phyloP scores from a whole-genome alignment of 2,797 vertebrate genomes.

The Eurystomus glaucurus region DNA sequence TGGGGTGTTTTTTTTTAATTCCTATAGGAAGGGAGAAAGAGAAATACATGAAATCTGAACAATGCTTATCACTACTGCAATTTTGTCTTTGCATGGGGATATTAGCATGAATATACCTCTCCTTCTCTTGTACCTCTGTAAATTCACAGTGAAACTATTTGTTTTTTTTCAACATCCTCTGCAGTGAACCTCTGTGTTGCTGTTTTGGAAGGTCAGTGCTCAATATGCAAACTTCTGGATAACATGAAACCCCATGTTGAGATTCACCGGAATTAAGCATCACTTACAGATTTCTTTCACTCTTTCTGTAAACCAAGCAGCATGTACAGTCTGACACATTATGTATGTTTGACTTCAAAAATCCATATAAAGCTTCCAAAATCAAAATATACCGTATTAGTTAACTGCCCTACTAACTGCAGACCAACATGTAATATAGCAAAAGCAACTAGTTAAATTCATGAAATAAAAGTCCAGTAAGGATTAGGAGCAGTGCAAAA shows the following conservation, averaged over 20 bases:
- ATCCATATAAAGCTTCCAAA: background rate
- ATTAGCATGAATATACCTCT: background rate
- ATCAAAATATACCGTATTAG: background rate
- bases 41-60: background rate
- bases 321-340: rapidly evolving
- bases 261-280: background rate
- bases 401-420: background rate
- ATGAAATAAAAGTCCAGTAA: background rate
- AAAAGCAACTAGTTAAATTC: background rate
- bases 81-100: background rate
- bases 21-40: background rate
- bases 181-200: background rate
- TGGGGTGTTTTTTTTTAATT: background rate
- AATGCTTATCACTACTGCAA: background rate
- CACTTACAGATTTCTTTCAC: background rate
- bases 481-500: background rate
- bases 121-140: background rate
- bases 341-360: background rate
- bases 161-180: background rate
- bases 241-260: background rate
- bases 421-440: background rate
- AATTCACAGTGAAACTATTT: background rate
- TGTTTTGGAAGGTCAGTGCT: background rate
- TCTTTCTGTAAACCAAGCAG: background rate
- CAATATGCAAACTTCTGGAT: background rate